Evolutionary conservation across 2,113 vertebrate genomes (phyloP), one percentile per base, ranked within the genome.

Genomic region (Pseudonaja textilis): DNA sequence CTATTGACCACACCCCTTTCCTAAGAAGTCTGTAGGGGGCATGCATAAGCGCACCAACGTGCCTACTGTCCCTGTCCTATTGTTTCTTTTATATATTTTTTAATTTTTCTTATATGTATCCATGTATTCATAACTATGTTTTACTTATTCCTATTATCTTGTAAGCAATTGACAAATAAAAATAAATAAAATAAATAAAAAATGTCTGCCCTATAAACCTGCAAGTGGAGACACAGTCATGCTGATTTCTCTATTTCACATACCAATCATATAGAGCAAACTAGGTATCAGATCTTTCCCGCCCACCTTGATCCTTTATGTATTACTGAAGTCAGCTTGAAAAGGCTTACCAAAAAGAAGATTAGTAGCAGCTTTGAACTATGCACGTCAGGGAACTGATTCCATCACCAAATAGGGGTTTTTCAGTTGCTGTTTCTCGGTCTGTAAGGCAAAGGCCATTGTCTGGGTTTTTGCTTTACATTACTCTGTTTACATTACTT

Each of bases 401-500:
- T 95, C 93, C 61, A 54, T 93, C 95, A 95, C 22, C 92, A 93
- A 94, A 88, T 45, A 95, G 4, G 0, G 2, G 0, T 90, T 94
- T 14, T 93, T 10, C 34, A 90, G 90, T 47, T 61, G 93, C 74
- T 91, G 39, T 16, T 93, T 95, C 93, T 91, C 92, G 55, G 74
- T 94, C 93, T 95, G 90, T 22, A 50, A 95, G 93, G 45, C 26
- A 91, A 55, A 90, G 1, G 25, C 12, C 95, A 94, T 91, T 91
- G 87, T 42, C 86, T 95, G 94, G n/a, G 25, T 93, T 93, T 96
- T 86, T 93, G 34, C 81, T 95, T 94, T 94, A 93, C 87, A 93
- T 94, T 92, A 55, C 93, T 95, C 90, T 96, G 56, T 45, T 95
- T 96, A 69, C 59, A 54, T 93, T 95, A 90, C 85, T 96, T 88